Base-by-base conservation (phyloP, 2,797 vertebrate genomes). In the Acropternis orthonyx region DNA sequence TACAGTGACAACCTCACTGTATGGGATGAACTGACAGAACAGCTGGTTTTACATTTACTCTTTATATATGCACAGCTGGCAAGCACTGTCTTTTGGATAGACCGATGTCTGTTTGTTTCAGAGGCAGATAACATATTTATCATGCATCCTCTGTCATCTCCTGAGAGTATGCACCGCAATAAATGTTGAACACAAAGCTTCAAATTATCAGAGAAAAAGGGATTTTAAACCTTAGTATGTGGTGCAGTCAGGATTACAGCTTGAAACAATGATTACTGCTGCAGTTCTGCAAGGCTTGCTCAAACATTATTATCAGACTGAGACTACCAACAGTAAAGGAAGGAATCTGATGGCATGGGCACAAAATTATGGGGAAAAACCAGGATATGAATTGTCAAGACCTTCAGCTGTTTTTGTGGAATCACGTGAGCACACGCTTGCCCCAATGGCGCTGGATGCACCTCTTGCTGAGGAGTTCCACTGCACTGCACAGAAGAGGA, bases 31-130 rank as follows among this genome's bases (percentile, higher is more conserved):
- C 89, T 78, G 92, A 86, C 82, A 85, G 76, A 95, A 94, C 96
- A 97, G 82, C 92, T 96, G 95, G 85, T 97, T 97, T 93, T 95
- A 81, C 92, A 94, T 93, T 94, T 95, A 93, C 69, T 95, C 88
- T 92, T 93, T 93, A 81, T 93, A 93, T 43, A 93, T 86, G 78
- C 93, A 92, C 95, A 94, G 87, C 95, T 95, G 95, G 95, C 89
- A 96, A 81, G 61, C 77, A 75, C 66, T 10, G 6, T 94, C 73
- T 83, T 88, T 82, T 91, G 85, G 95, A 94, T 73, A 92, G 95
- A 91, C 8, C 68, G 93, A 80, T 91, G 82, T 83, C 85, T 96
- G 73, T 96, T 96, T 92, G 81, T 93, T 94, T 94, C 49, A 65
- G 63, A 49, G 77, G 58, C 46, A 77, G 58, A 88, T 74, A 91